Evolutionary conservation across 2,113 vertebrate genomes (phyloP).

Genomic region (Cinclus cinclus): DNA sequence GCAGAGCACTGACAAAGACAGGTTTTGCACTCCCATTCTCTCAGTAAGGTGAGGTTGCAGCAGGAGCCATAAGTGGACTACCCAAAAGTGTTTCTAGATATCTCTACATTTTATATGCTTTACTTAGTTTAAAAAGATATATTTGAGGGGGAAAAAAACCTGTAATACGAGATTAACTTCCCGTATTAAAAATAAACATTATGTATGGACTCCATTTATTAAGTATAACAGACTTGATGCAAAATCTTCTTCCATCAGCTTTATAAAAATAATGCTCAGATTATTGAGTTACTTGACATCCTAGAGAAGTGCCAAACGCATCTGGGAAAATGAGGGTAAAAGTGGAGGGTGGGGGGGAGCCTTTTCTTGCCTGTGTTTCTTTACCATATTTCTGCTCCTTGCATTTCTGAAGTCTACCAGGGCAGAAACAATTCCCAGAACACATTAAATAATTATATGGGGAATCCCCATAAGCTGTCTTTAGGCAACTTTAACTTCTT

Average conservation of each 20-base stretch:
- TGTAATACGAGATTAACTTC: not conserved
- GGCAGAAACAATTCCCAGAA: not conserved
- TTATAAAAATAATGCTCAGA: not conserved
- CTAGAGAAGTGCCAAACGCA: not conserved
- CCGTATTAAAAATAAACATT: not conserved
- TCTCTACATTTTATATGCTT: not conserved
- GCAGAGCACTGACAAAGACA: not conserved
- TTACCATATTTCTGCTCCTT: not conserved
- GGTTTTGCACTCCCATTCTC: not conserved
- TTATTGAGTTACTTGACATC: not conserved
- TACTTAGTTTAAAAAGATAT: not conserved
- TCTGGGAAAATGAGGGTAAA: not conserved
- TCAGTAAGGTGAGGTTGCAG: not conserved
- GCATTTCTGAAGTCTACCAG: not conserved
- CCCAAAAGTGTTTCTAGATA: not conserved
- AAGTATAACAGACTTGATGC: not conserved
- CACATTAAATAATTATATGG: not conserved
- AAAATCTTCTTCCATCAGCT: not conserved
- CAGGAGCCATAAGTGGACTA: not conserved
- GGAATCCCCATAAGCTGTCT: not conserved
- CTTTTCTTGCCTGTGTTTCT: not conserved
- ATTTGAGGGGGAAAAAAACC: rapidly evolving
- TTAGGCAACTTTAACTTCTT: not conserved
- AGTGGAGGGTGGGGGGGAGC: rapidly evolving
- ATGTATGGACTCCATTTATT: not conserved